phyloP scores from a whole-genome alignment of 2,888 invertebrate species.

The Anthophora plumipes region DNA sequence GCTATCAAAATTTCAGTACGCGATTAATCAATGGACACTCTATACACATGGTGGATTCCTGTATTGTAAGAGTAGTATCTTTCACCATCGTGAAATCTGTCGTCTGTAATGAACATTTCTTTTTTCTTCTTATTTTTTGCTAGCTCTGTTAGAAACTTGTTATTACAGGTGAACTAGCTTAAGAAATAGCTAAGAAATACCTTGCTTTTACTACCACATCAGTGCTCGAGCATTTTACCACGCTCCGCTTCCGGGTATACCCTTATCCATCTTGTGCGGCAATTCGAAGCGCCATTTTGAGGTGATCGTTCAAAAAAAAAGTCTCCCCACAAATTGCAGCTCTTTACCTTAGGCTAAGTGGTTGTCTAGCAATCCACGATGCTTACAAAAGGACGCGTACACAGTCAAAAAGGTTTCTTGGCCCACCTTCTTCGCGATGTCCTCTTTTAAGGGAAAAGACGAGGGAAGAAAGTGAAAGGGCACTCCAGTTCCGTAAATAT shows the following conservation, averaged over 20 bases:
- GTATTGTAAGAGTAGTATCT: background rate
- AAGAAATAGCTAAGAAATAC: background rate
- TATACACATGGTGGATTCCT: background rate
- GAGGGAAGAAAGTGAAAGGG: slow-evolving; percentile 53
- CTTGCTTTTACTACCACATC: background rate
- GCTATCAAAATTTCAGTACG: slow-evolving; percentile 4
- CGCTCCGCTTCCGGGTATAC: background rate
- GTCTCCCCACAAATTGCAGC: slow-evolving; percentile 61
- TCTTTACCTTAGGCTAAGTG: slow-evolving; percentile 58
- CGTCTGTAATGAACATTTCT: background rate
- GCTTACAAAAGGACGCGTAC: slow-evolving; percentile 57
- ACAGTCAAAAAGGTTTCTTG: slow-evolving; percentile 69
- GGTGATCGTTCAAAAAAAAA: slow-evolving; percentile 28
- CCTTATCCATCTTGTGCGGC: slow-evolving; percentile 13
- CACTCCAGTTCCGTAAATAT: slow-evolving; percentile 73
- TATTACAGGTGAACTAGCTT: background rate
- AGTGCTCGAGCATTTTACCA: background rate
- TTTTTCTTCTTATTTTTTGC: too few relatives aligned
- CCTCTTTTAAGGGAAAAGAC: slow-evolving; percentile 54
- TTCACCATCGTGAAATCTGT: background rate
- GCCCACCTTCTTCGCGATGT: slow-evolving; percentile 59
- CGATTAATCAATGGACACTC: background rate
- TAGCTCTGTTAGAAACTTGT: too few relatives aligned
- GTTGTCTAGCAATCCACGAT: slow-evolving; percentile 61
- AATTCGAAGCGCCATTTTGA: slow-evolving; percentile 38